Base-by-base conservation (phyloP, 1,140 invertebrate species). In the Drosophila bocki region DNA sequence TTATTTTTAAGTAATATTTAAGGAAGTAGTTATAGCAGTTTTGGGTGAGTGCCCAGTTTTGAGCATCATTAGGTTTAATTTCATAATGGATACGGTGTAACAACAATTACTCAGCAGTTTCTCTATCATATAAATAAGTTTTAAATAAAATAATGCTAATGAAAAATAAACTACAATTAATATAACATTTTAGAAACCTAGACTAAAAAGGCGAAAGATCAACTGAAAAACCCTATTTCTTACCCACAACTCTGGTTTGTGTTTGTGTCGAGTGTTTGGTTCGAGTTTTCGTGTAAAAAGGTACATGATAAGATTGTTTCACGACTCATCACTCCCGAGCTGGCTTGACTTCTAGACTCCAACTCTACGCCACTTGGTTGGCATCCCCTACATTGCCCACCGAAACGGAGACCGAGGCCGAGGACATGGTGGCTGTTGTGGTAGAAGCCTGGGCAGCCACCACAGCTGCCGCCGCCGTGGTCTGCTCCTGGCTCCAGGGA, bases 281-380 rank as follows among this genome's bases (percentile, higher is more conserved):
- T 41, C 13, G 42, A 63, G 45, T 84, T 63, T 63, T 58, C 33
- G 58, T 81, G 56, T 67, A 70, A 91, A 77, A 90, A 88, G 85
- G 85, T 88, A 88, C 86, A 63, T 91, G 86, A 85, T 91, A 72
- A 85, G 85, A 88, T 88, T 88, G 85, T 88, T 63, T 75, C 37
- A 70, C 81, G 81, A 80, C 81, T 65, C 64, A 72, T 71, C 65
- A 54, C 35, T 53, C 8, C 33, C 41, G 39, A 72, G 41, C 35
- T 79, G 59, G 15, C 33, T 77, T 69, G 60, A 56, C 56, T 51
- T 9, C 1, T 39, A 39, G 53, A 56, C 53, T 39, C 33, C 33
- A 47, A 17, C 54, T 61, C 75, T 78, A 78, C 48, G 75, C 48
- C 17, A 51, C 50, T 6, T 69, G 74, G 17, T 64, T 77, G 48